Conservation (phyloP, 2,888 invertebrate genomes). For the Dysmachus trigonus region DNA sequence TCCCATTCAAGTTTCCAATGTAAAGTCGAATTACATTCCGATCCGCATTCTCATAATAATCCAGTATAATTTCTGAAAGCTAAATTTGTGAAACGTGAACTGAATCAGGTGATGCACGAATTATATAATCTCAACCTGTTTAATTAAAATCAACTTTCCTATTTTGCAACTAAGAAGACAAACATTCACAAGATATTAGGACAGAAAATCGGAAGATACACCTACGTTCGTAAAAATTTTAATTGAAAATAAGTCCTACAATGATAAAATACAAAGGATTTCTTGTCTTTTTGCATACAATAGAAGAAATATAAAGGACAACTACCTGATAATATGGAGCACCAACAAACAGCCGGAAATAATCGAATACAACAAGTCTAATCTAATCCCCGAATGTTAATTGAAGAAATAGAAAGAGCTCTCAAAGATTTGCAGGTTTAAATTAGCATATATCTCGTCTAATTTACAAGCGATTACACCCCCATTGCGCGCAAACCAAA, state of each 20-base stretch:
- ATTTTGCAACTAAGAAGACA: background rate
- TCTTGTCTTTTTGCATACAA: background rate
- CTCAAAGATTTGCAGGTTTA: background rate
- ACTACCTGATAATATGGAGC: background rate
- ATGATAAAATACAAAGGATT: background rate
- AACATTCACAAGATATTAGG: background rate
- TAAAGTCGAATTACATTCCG: too few relatives aligned
- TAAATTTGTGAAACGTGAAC: too few relatives aligned
- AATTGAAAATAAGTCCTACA: background rate
- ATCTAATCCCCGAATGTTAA: background rate
- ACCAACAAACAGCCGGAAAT: background rate
- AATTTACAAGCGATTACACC: slow-evolving; percentile 5
- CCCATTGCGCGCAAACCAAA: background rate
- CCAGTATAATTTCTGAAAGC: too few relatives aligned
- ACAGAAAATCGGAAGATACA: background rate
- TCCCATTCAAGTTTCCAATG: too few relatives aligned
- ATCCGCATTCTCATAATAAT: too few relatives aligned
- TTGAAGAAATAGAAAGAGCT: background rate
- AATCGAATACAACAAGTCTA: background rate
- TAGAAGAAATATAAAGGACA: background rate
- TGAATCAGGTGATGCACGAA: too few relatives aligned
- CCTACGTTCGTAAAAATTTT: background rate
- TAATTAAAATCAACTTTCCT: background rate
- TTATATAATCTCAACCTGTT: background rate
- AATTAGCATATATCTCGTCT: slow-evolving; percentile 7